Conservation (phyloP, 2,113 vertebrate genomes). For the Mionectes macconnelli region DNA sequence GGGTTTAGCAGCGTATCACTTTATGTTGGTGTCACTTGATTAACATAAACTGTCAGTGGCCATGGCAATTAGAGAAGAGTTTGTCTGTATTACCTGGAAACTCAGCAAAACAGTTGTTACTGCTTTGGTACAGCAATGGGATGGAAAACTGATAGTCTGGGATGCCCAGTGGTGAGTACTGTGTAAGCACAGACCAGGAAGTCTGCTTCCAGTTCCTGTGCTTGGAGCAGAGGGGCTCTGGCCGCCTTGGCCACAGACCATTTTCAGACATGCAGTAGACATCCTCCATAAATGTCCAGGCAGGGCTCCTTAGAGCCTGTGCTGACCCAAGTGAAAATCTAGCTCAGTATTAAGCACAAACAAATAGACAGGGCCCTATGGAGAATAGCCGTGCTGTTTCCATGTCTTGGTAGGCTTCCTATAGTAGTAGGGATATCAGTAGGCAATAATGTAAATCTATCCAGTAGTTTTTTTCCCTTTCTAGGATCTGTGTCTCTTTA, state of each 20-base stretch:
- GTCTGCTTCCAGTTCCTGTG: neutral
- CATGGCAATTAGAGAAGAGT: neutral
- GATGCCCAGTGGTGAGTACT: accelerated
- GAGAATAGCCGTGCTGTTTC: neutral
- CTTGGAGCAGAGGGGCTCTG: neutral
- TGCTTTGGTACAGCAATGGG: neutral
- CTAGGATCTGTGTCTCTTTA: neutral
- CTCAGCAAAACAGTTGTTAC: neutral
- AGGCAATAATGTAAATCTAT: neutral
- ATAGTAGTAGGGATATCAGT: neutral
- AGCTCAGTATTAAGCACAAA: neutral
- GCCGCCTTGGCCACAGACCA: neutral
- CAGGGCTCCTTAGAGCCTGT: neutral
- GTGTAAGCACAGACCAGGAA: neutral
- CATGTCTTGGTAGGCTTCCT: neutral
- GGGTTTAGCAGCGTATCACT: neutral
- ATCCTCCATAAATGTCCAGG: neutral
- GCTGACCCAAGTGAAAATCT: neutral
- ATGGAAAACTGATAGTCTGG: neutral
- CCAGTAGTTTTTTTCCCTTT: neutral
- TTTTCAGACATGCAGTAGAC: neutral
- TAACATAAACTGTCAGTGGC: slow-evolving; percentile 11
- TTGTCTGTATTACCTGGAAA: neutral
- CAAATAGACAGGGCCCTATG: neutral
- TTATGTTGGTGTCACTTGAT: neutral